Evolutionary conservation across 2,797 vertebrate species (phyloP).

Genomic region (Enteromius mattozi): DNA sequence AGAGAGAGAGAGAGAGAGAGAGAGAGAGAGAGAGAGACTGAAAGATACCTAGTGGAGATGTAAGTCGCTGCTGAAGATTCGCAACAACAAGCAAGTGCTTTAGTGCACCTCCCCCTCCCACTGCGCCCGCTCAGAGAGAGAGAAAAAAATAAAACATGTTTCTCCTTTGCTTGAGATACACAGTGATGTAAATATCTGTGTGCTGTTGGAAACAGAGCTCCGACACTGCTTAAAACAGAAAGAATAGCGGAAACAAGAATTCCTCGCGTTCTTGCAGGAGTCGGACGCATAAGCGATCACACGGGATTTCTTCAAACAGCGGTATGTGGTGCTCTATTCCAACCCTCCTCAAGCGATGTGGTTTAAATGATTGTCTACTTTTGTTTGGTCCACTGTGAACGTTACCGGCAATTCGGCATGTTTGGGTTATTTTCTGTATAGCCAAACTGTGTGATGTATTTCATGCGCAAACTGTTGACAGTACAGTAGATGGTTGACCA

Average conservation of each 20-base stretch:
- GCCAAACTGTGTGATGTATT: constrained; percentile 28
- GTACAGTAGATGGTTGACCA: constrained; percentile 31
- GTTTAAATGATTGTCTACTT: background rate
- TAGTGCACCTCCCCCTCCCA: constrained; percentile 54
- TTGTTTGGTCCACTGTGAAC: background rate
- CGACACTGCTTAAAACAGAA: constrained; percentile 42
- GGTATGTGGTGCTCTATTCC: constrained; percentile 51
- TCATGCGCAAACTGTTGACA: constrained; percentile 50
- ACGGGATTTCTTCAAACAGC: constrained; percentile 45
- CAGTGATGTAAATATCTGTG: constrained; percentile 55
- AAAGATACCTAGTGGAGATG: constrained; percentile 54
- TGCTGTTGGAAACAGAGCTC: constrained; percentile 50
- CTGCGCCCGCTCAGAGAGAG: constrained; percentile 28
- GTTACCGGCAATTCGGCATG: background rate
- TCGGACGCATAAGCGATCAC: constrained; percentile 41
- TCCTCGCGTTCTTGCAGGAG: constrained; percentile 22
- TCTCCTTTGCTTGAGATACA: constrained; percentile 55
- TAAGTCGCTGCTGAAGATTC: constrained; percentile 58
- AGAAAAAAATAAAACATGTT: constrained; percentile 37
- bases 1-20: constrained; percentile 28
- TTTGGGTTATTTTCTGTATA: background rate
- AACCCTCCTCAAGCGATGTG: constrained; percentile 32
- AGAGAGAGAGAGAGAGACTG: constrained; percentile 44
- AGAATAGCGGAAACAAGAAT: constrained; percentile 38
- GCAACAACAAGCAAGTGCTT: constrained; percentile 56